A percentile compares a stretch with the other conserved stretches of the same genome.
Conservation (phyloP, 2,113 vertebrate species). For the Elephantulus edwardii region DNA sequence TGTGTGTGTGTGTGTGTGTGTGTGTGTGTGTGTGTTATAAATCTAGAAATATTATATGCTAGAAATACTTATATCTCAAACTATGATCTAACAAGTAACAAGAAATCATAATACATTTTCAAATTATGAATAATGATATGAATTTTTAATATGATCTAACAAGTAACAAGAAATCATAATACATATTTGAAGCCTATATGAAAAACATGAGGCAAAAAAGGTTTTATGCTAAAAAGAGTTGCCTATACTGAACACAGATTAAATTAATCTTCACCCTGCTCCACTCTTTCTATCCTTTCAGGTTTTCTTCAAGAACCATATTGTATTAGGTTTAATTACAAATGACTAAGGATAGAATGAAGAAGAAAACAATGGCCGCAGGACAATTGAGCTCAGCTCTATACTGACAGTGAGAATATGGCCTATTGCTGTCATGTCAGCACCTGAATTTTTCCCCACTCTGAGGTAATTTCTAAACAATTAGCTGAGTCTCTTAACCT, state of each 20-base stretch:
- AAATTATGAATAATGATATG: too few species aligned
- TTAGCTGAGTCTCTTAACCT: constrained; percentile 33
- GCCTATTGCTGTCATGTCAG: constrained; percentile 38
- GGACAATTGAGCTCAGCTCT: constrained; percentile 5
- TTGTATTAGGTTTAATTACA: constrained; percentile 25
- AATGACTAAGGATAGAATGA: constrained; percentile 2
- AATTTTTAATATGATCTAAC: too few species aligned
- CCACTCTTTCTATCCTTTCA: neutral
- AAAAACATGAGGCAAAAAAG: neutral
- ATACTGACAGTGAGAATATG: neutral
- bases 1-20: constrained; percentile 34
- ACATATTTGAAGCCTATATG: constrained; percentile 37
- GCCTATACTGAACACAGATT: neutral
- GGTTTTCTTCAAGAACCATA: neutral
- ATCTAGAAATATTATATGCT: constrained; percentile 59
- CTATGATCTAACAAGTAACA: constrained; percentile 52
- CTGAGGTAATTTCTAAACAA: constrained; percentile 9
- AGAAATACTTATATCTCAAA: constrained; percentile 28
- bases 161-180: neutral
- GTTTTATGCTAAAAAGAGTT: constrained; percentile 37
- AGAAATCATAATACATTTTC: constrained; percentile 13
- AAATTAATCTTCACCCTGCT: neutral
- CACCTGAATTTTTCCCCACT: constrained; percentile 38
- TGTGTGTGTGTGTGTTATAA: constrained; percentile 53
- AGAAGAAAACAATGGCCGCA: neutral